Conservation (phyloP, 2,797 vertebrate genomes). For the Pitangus sulphuratus region DNA sequence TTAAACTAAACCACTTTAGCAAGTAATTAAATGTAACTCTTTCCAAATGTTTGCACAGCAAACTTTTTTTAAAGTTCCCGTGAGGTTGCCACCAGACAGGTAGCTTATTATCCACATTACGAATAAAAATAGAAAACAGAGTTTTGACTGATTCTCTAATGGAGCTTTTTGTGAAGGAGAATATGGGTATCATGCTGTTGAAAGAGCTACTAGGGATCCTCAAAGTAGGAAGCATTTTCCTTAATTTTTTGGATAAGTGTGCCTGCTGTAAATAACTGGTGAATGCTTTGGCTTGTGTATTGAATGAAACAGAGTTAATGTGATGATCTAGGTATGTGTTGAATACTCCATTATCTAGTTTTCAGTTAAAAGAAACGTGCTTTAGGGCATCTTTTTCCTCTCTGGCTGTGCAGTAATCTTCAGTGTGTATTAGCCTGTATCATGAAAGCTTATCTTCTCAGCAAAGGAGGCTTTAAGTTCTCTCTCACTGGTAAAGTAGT, state of each 20-base stretch:
- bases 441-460: conserved; percentile 47
- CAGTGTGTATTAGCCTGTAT: neutral
- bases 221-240: neutral
- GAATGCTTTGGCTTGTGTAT: neutral
- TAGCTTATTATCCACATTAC: neutral
- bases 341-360: neutral
- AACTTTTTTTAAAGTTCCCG: neutral
- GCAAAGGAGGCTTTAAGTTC: neutral
- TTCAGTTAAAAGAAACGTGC: neutral
- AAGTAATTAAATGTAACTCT: neutral
- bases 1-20: neutral
- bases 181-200: neutral
- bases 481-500: conserved; percentile 53
- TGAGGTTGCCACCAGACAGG: neutral
- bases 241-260: neutral
- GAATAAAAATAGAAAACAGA: neutral
- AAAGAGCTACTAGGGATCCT: neutral
- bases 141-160: neutral
- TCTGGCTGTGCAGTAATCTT: neutral
- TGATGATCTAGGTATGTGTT: neutral
- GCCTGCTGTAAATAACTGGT: neutral
- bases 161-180: neutral
- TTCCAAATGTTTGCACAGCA: neutral
- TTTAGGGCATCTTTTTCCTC: neutral
- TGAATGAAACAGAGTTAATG: neutral